Conservation (phyloP, 1,140 invertebrate species). For the Trichonephila inaurata region DNA sequence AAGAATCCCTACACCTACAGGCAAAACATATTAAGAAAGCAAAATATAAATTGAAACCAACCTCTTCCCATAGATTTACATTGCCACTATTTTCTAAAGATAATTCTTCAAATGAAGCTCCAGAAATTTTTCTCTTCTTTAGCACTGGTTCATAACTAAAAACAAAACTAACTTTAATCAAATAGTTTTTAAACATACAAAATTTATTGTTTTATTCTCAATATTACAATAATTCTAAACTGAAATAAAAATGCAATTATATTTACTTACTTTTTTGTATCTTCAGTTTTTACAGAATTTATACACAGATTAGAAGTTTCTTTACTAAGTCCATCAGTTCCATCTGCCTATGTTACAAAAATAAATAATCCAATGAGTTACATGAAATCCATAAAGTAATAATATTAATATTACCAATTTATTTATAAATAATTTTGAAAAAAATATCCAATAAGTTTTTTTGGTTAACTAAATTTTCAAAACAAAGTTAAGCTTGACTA, state of each 20-base stretch:
- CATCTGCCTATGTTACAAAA: not conserved
- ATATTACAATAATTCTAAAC: not conserved
- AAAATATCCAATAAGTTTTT: too few relatives aligned
- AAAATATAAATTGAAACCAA: slow-evolving; percentile 77
- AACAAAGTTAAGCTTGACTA: too few relatives aligned
- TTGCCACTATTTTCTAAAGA: slow-evolving; percentile 77
- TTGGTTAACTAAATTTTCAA: too few relatives aligned
- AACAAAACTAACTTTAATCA: not conserved
- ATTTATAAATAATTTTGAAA: too few relatives aligned
- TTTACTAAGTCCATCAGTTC: not conserved
- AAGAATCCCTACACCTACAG: too few relatives aligned
- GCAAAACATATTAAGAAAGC: too few relatives aligned
- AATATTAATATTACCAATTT: too few relatives aligned
- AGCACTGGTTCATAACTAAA: slow-evolving; percentile 37
- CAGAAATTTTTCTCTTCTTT: slow-evolving; percentile 22
- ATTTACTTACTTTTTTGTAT: not conserved
- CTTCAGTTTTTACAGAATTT: not conserved
- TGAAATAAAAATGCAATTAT: not conserved
- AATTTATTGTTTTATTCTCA: not conserved
- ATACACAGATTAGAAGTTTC: slow-evolving; percentile 27
- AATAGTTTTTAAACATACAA: not conserved
- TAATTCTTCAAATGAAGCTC: slow-evolving; percentile 19
- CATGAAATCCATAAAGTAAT: not conserved
- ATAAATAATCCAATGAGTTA: not conserved
- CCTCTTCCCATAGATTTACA: slow-evolving; percentile 81